phyloP scores from a whole-genome alignment of 2,888 invertebrate species.

The Lycaena phlaeas region DNA sequence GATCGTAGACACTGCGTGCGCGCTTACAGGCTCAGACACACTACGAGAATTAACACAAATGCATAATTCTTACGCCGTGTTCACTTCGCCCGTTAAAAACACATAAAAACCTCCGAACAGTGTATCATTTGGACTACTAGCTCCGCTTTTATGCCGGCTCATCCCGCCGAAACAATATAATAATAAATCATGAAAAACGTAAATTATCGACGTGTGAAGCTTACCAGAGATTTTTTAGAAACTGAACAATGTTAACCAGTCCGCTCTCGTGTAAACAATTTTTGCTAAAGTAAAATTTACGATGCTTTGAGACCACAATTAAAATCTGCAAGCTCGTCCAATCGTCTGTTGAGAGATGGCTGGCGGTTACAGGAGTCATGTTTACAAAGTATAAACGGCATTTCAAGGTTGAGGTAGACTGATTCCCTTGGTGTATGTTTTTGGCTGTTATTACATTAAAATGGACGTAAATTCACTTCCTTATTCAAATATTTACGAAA shows the following conservation, averaged over 20 bases:
- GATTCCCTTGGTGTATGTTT: not conserved
- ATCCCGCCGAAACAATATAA: slow-evolving; percentile 44
- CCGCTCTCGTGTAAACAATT: slow-evolving; percentile 38
- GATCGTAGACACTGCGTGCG: slow-evolving; percentile 27
- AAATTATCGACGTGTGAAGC: slow-evolving; percentile 52
- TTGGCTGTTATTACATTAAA: not conserved
- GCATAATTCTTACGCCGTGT: slow-evolving; percentile 50
- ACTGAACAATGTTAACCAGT: slow-evolving; percentile 39
- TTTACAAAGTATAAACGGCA: not conserved
- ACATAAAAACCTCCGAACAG: slow-evolving; percentile 34
- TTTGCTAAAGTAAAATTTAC: slow-evolving; percentile 40
- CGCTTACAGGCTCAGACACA: slow-evolving; percentile 43
- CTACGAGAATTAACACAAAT: slow-evolving; percentile 43
- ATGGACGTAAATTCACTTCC: not conserved
- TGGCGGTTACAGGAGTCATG: slow-evolving; percentile 18
- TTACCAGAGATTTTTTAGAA: slow-evolving; percentile 53
- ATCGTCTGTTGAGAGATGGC: slow-evolving; percentile 21
- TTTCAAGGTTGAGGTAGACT: not conserved
- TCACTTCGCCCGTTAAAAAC: slow-evolving; percentile 49
- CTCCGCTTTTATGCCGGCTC: slow-evolving; percentile 11
- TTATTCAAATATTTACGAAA: not conserved
- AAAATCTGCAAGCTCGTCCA: slow-evolving; percentile 21
- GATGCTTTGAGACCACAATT: slow-evolving; percentile 24
- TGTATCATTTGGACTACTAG: slow-evolving; percentile 27
- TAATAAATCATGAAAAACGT: slow-evolving; percentile 52